Conservation (phyloP, 2,888 invertebrate species). For the Acanthosoma haemorrhoidale region DNA sequence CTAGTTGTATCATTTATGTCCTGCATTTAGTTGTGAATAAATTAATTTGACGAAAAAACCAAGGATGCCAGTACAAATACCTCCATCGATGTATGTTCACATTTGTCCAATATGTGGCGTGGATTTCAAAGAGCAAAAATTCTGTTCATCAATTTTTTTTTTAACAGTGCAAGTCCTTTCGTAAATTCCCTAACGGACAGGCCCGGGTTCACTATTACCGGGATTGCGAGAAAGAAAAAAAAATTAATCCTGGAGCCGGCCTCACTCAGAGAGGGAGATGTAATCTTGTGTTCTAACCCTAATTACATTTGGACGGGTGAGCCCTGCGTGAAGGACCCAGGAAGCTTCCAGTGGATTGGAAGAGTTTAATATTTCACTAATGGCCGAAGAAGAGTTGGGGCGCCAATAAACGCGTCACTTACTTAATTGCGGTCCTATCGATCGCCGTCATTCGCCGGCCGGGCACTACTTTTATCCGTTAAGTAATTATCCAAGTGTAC, state of each 20-base stretch:
- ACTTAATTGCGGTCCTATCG: constrained; percentile 3
- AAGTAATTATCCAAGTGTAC: not conserved
- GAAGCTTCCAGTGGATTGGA: not conserved
- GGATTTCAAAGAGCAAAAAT: too few species aligned
- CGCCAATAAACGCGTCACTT: constrained; percentile 12
- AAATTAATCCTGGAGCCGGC: not conserved
- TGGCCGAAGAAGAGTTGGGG: not conserved
- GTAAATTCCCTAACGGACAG: too few species aligned
- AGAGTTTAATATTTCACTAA: constrained; percentile 25
- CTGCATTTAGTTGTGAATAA: too few species aligned
- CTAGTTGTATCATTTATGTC: too few species aligned
- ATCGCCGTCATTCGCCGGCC: not conserved
- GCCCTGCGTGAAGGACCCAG: not conserved
- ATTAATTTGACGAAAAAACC: too few species aligned
- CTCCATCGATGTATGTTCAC: too few species aligned
- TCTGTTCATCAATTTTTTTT: too few species aligned
- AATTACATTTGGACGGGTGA: constrained; percentile 11
- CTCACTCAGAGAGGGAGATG: not conserved
- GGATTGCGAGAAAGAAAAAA: not conserved
- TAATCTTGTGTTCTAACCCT: not conserved
- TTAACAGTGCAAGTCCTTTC: too few species aligned
- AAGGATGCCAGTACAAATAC: too few species aligned
- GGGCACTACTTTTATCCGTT: not conserved
- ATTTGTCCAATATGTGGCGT: too few species aligned
- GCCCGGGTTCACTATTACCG: not conserved